Evolutionary conservation across 1,140 invertebrate genomes (phyloP).

Genomic region (Drosophila funebris): DNA sequence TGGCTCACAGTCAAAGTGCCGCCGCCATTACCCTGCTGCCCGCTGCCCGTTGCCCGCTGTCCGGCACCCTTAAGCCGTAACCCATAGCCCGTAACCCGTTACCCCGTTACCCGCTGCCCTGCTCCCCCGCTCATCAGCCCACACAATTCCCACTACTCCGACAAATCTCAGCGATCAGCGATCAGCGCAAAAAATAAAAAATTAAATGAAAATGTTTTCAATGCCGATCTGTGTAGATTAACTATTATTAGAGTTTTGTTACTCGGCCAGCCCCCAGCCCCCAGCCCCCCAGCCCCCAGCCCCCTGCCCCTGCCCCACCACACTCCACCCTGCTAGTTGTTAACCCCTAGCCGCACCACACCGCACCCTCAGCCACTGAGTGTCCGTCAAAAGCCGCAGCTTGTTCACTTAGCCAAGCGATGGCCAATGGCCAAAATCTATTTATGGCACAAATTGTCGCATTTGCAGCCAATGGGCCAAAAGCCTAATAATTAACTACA

Average conservation of each 20-base stretch:
- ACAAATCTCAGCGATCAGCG: background rate
- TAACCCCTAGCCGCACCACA: too few species aligned
- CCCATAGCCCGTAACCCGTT: too few species aligned
- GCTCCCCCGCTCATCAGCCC: too few species aligned
- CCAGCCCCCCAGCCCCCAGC: background rate
- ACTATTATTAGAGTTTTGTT: constrained; percentile 47
- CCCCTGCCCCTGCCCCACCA: background rate
- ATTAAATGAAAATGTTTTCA: constrained; percentile 11
- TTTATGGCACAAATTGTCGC: constrained; percentile 49
- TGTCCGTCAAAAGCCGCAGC: constrained; percentile 9
- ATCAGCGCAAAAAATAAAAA: background rate
- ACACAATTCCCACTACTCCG: background rate
- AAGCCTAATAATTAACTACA: constrained; percentile 40
- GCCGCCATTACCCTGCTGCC: background rate
- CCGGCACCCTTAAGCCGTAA: too few species aligned
- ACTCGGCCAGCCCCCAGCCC: background rate
- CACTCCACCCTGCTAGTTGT: too few species aligned
- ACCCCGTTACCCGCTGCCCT: too few species aligned
- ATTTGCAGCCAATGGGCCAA: constrained; percentile 46
- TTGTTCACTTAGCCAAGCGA: constrained; percentile 18
- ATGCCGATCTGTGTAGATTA: constrained; percentile 40
- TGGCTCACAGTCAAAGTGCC: constrained; percentile 33
- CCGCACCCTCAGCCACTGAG: background rate
- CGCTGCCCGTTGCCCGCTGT: background rate
- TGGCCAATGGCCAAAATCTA: constrained; percentile 48